Evolutionary conservation across 2,888 invertebrate species (phyloP).

Genomic region (Epistrophe grossulariae): DNA sequence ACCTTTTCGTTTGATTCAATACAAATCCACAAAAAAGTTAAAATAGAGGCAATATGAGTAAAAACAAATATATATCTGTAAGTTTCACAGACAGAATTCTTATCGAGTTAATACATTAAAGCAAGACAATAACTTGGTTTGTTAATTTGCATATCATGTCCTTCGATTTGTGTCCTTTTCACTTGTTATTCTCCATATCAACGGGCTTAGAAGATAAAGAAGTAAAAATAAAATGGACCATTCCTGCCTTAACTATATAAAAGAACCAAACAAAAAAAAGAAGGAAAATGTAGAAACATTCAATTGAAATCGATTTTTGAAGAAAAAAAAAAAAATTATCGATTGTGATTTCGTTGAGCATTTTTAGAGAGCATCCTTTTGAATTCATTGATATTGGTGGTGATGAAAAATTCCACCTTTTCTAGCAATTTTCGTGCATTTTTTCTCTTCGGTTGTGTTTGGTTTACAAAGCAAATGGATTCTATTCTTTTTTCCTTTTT

Average conservation of each 20-base stretch:
- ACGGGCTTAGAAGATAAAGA: background rate
- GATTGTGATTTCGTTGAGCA: slow-evolving; percentile 45
- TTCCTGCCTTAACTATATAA: background rate
- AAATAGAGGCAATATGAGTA: background rate
- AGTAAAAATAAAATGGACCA: slow-evolving; percentile 5
- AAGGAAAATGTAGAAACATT: background rate
- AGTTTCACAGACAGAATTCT: background rate
- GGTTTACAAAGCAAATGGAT: slow-evolving; percentile 49
- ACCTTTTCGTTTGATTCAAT: too few species aligned
- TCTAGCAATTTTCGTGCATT: slow-evolving; percentile 14
- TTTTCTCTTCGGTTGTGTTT: slow-evolving; percentile 31
- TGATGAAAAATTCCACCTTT: slow-evolving; percentile 30
- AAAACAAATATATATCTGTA: background rate
- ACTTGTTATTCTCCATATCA: background rate
- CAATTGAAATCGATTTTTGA: slow-evolving; percentile 53
- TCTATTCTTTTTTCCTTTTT: background rate
- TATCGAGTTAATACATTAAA: background rate
- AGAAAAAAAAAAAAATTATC: slow-evolving; percentile 30
- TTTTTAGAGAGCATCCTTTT: slow-evolving; percentile 35
- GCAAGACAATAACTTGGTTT: background rate
- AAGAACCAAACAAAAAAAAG: background rate
- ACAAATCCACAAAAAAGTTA: background rate
- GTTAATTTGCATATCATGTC: background rate
- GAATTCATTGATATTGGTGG: slow-evolving; percentile 35
- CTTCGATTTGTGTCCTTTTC: slow-evolving; percentile 2